Base-by-base conservation (phyloP, 2,888 invertebrate genomes). In the Torymus auratus region DNA sequence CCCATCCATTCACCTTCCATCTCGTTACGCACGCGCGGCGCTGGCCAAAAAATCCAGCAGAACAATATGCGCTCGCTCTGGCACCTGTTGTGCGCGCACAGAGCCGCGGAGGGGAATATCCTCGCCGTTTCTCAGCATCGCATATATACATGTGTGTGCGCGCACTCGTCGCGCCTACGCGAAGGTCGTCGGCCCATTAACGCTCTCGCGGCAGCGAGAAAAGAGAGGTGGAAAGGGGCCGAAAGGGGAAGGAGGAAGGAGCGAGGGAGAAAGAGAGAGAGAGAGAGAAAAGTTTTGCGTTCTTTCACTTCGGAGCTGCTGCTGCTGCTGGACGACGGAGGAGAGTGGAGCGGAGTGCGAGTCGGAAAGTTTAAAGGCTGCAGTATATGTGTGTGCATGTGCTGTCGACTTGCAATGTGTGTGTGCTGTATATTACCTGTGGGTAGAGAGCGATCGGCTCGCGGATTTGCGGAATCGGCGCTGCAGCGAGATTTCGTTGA, bases 151-250 rank as follows among this genome's bases (percentile, higher is more conserved):
- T 28, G 28, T 28, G 28, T 28, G 28, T 28, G 28, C 28, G 28
- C 28, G 7, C 28, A 28, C 28, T 28, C 28, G 28, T 28, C 62
- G 56, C 56, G n/a, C 23, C 52, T 52, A 62, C 53, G 58, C 52
- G 79, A 79, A 79, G 79, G 79, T 79, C 73, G 73, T 79, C 73
- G 69, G 73, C 73, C 79, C 79, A 79, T 79, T 79, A 79, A 20
- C 73, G 62, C 20, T 11, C 53, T 52, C 52, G 50, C 52, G 17
- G 17, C 23, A 50, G 41, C 50, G 55, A 28, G 55, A 69, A 41
- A 58, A 28, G 28, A 3, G 28, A 28, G 28, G 28, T 28, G 28
- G 28, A 28, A 28, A 28, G 28, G 28, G 28, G 28, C 2, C 28
- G 28, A 28, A 28, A 28, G 28, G 28, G 28, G 28, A 28, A 28